A percentile compares a stretch with the other conserved stretches of the same genome.
These are phyloP conservation scores for Gambelia wislizenii DNA, from an alignment of 2,797 vertebrate species.

Conservation along the genomic window DNA sequence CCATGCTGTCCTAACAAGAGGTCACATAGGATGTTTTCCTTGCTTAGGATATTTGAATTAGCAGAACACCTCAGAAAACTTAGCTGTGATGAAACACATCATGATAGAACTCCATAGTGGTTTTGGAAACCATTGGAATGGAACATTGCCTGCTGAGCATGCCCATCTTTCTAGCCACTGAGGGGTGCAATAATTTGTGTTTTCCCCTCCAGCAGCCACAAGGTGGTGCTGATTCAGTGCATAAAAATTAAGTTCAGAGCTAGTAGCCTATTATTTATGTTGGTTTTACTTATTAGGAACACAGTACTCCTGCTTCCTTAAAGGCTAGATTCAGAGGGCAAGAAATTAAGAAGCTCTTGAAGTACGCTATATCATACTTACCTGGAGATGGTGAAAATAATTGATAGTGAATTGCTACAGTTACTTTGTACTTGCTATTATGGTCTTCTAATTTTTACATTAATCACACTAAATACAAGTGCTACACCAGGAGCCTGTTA, in stretches of 20 bases:
- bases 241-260: rapidly evolving
- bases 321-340: neutral
- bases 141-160: neutral
- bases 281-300: rapidly evolving
- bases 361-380: slow-evolving; percentile 11
- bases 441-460: neutral
- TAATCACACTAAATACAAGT: neutral
- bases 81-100: neutral
- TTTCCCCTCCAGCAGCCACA: neutral
- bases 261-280: neutral
- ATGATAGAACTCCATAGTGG: too few species aligned
- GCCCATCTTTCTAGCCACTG: neutral
- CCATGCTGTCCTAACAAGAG: neutral
- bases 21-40: neutral
- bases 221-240: neutral
- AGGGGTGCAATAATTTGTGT: neutral
- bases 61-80: neutral
- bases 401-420: slow-evolving; percentile 6
- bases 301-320: neutral
- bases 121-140: neutral
- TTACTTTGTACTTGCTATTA: slow-evolving; percentile 14
- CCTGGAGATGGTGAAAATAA: slow-evolving; percentile 14
- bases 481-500: neutral
- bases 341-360: neutral
- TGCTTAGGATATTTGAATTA: neutral